These are phyloP conservation scores for Pagrus major DNA, from an alignment of 2,113 vertebrate genomes.

Conservation along the genomic window DNA sequence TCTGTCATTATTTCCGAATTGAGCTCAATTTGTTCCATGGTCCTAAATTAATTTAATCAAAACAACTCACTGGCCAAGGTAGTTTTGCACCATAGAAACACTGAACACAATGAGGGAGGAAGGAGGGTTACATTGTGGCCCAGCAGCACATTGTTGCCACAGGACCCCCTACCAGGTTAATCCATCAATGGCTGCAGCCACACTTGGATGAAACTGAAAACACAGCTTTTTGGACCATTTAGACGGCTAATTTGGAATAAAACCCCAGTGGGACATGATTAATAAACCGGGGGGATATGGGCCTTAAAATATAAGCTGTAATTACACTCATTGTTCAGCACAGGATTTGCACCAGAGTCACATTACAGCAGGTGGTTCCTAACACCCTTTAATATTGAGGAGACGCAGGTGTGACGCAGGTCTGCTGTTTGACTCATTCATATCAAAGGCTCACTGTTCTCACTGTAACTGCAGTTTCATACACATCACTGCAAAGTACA, in stretches of 20 bases:
- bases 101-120: not conserved
- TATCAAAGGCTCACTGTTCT: slow-evolving; percentile 4
- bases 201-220: slow-evolving; percentile 13
- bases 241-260: slow-evolving; percentile 34
- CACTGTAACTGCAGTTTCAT: not conserved
- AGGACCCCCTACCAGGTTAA: slow-evolving; percentile 26
- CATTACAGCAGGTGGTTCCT: slow-evolving; percentile 11
- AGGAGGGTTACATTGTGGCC: slow-evolving; percentile 31
- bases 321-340: slow-evolving; percentile 47
- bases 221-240: slow-evolving; percentile 27
- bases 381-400: not conserved
- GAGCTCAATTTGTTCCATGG: not conserved
- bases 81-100: not conserved
- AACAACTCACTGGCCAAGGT: not conserved
- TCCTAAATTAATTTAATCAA: not conserved
- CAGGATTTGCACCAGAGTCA: not conserved
- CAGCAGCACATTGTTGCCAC: not conserved
- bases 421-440: not conserved
- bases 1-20: not conserved
- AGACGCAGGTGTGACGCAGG: slow-evolving; percentile 9
- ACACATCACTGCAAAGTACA: not conserved
- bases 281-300: slow-evolving; percentile 21
- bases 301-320: slow-evolving; percentile 33
- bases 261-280: slow-evolving; percentile 23
- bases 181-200: slow-evolving; percentile 9